Percentiles rank a stretch among this genome's conserved stretches.
Evolutionary conservation across 2,888 invertebrate species (phyloP).

Genomic region (Lampropteryx suffumata): DNA sequence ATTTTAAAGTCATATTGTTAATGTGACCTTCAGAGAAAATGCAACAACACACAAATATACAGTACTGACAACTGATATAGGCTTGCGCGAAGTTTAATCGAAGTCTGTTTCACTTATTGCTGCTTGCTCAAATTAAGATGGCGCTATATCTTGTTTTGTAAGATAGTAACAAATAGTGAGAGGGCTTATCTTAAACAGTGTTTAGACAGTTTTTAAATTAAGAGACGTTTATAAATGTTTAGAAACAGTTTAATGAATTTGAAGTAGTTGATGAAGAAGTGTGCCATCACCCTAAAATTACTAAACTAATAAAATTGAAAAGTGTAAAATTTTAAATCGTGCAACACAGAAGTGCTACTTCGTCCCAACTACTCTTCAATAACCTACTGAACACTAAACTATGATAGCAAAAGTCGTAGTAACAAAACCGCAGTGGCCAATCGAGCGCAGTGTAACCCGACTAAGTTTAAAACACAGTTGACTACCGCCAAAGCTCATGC

Average conservation of each 20-base stretch:
- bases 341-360: slow-evolving; percentile 67
- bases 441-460: slow-evolving; percentile 71
- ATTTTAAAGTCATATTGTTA: slow-evolving; percentile 25
- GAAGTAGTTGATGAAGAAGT: slow-evolving; percentile 30
- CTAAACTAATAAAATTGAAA: slow-evolving; percentile 46
- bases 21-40: neutral
- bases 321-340: slow-evolving; percentile 55
- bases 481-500: slow-evolving; percentile 76
- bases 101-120: too few relatives aligned
- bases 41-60: neutral
- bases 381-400: slow-evolving; percentile 33
- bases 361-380: slow-evolving; percentile 57
- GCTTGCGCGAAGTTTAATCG: too few relatives aligned
- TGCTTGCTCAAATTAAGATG: too few relatives aligned
- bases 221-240: slow-evolving; percentile 15
- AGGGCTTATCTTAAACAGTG: slow-evolving; percentile 20
- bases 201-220: slow-evolving; percentile 27
- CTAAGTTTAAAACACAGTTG: slow-evolving; percentile 57
- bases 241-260: slow-evolving; percentile 19
- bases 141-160: too few relatives aligned
- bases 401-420: slow-evolving; percentile 43
- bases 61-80: neutral
- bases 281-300: slow-evolving; percentile 62
- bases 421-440: slow-evolving; percentile 46
- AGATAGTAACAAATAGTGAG: slow-evolving; percentile 26